Evolutionary conservation across 1,140 invertebrate species (phyloP), one percentile per base, ranked within the genome.

Genomic region (Trypoxylus dichotomus): DNA sequence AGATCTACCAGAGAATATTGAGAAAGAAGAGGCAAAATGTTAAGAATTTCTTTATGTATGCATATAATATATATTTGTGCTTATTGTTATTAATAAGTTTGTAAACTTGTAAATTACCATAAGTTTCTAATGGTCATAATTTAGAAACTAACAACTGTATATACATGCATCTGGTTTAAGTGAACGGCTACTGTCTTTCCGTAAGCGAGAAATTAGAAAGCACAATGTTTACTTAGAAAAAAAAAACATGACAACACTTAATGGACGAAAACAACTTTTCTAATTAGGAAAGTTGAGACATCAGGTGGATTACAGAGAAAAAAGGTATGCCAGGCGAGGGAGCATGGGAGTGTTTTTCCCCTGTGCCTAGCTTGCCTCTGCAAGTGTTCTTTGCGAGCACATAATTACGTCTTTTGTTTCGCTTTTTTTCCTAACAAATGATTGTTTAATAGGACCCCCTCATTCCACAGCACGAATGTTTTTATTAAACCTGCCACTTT

Each of bases 281-380:
- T 63, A 63, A 63, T 63, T 63, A 63, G 60, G 19, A 27, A 63
- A 63, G 21, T 63, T 63, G 60, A 63, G 60, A 24, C 60, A 63
- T 63, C 21, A 19, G 60, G 25, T 27, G 60, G 60, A 63, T 63
- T 63, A 63, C 25, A 21, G 13, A 63, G 60, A 63, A 19, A 19
- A 27, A 27, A 63, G 24, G 60, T 63, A 63, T 63, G 11, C n/a
- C 7, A 7, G 60, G 24, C 19, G 13, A 0, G 0, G n/a, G 43
- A 47, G 43, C 43, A 47, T 13, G 43, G 15, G 43, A n/a, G 43
- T 2, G 11, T 5, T 11, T 1, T n/a, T 13, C 15, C 11, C 15
- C 11, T 47, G 43, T 10, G 47, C 19, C 13, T 19, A 15, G 15
- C 47, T 15, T n/a, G 13, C 13, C 47, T 54, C 6, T 15, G 15